These are phyloP conservation scores for Poecilia wingei DNA, from an alignment of 2,797 vertebrate genomes.

Conservation along the genomic window DNA sequence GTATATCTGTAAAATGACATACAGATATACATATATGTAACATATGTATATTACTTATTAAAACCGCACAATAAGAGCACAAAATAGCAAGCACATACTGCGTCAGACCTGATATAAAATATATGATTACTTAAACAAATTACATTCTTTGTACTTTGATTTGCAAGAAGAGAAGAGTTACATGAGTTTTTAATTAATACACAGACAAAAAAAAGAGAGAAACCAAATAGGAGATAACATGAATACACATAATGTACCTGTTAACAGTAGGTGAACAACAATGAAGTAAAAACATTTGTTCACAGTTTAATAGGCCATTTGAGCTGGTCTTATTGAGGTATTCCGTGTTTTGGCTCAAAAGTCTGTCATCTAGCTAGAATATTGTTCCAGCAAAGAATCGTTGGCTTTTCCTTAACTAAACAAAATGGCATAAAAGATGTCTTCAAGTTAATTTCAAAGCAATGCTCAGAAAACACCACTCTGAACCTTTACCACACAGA, in stretches of 20 bases:
- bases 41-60: background rate
- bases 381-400: slow-evolving; percentile 18
- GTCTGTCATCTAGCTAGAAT: slow-evolving; percentile 21
- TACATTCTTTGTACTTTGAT: background rate
- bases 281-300: slow-evolving; percentile 6
- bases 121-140: background rate
- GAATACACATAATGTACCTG: background rate
- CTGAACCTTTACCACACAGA: background rate
- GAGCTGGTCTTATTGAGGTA: slow-evolving; percentile 63
- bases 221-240: slow-evolving; percentile 4
- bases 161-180: background rate
- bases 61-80: background rate
- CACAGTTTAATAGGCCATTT: slow-evolving; percentile 39
- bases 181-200: background rate
- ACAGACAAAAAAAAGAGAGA: slow-evolving; percentile 3
- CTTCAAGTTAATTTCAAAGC: background rate
- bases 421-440: slow-evolving; percentile 43
- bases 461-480: slow-evolving; percentile 2
- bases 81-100: background rate
- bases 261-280: background rate
- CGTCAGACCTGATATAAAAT: background rate
- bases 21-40: too few species aligned
- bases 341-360: slow-evolving; percentile 55
- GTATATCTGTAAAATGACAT: background rate
- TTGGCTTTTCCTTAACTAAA: slow-evolving; percentile 27